A percentile compares a stretch with the other conserved stretches of the same genome.
Evolutionary conservation across 2,113 vertebrate species (phyloP).

Genomic region (Microtus richardsoni): DNA sequence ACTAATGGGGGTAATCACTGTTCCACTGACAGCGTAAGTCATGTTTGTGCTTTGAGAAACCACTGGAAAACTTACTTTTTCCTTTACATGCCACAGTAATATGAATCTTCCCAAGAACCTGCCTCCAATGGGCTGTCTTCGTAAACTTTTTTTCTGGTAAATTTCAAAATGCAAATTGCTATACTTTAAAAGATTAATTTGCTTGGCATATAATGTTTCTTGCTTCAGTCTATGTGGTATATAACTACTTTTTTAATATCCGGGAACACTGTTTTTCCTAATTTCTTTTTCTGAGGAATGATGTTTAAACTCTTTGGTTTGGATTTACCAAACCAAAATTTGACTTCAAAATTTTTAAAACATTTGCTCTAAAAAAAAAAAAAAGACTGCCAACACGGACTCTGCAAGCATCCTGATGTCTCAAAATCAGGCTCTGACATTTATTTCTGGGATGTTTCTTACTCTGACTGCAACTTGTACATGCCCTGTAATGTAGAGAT

Average conservation of each 20-base stretch:
- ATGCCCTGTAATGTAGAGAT: neutral
- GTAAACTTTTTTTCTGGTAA: conserved; percentile 43
- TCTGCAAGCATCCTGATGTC: neutral
- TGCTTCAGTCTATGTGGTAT: neutral
- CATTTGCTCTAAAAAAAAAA: neutral
- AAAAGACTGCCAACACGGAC: neutral
- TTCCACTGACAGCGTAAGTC: conserved; percentile 78
- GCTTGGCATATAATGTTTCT: neutral
- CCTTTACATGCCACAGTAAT: conserved; percentile 22
- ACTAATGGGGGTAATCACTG: conserved; percentile 78
- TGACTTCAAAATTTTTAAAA: conserved; percentile 4
- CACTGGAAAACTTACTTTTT: conserved; percentile 65
- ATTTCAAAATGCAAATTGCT: conserved; percentile 56
- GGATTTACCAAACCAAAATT: too few species aligned
- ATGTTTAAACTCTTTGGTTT: neutral
- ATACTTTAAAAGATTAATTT: conserved; percentile 27
- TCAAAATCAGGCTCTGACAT: neutral
- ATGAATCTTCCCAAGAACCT: conserved; percentile 11
- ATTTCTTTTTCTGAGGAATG: neutral
- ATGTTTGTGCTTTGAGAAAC: conserved; percentile 66
- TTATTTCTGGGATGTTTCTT: neutral
- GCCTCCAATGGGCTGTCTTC: neutral
- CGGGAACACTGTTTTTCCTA: neutral
- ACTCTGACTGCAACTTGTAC: neutral
- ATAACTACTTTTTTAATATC: neutral